Percentiles rank a stretch among this genome's conserved stretches.
These are phyloP conservation scores for Pterois miles DNA, from an alignment of 2,797 vertebrate species.

Conservation along the genomic window DNA sequence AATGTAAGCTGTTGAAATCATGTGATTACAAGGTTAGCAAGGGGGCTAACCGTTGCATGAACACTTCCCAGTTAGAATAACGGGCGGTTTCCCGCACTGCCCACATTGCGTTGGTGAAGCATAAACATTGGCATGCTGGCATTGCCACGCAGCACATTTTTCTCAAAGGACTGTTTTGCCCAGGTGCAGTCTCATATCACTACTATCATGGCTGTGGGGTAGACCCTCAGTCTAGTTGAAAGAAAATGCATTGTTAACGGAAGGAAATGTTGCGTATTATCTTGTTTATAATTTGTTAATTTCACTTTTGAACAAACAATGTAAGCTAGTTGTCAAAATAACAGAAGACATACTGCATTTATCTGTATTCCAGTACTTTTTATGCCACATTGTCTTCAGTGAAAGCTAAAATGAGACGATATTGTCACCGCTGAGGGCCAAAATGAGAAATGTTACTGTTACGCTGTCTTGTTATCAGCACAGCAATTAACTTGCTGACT, in stretches of 20 bases:
- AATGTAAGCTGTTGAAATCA: not conserved
- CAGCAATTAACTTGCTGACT: constrained; percentile 49
- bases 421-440: constrained; percentile 20
- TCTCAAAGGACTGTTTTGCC: not conserved
- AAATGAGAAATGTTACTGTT: constrained; percentile 38
- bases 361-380: constrained; percentile 18
- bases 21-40: not conserved
- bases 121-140: not conserved
- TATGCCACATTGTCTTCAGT: constrained; percentile 14
- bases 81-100: not conserved
- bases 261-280: not conserved
- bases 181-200: not conserved
- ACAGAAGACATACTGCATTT: not conserved
- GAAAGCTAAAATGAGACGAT: constrained; percentile 25
- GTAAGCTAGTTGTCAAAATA: constrained; percentile 6
- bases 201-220: not conserved
- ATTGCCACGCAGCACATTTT: not conserved
- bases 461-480: constrained; percentile 40
- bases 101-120: not conserved
- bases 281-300: constrained; percentile 1
- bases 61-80: not conserved
- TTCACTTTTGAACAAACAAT: constrained; percentile 1
- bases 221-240: not conserved
- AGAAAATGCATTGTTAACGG: not conserved
- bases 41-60: not conserved